A percentile compares a stretch with the other conserved stretches of the same genome.
These are phyloP conservation scores for Diabrotica balteata DNA, from an alignment of 2,888 invertebrate species.

Conservation along the genomic window DNA sequence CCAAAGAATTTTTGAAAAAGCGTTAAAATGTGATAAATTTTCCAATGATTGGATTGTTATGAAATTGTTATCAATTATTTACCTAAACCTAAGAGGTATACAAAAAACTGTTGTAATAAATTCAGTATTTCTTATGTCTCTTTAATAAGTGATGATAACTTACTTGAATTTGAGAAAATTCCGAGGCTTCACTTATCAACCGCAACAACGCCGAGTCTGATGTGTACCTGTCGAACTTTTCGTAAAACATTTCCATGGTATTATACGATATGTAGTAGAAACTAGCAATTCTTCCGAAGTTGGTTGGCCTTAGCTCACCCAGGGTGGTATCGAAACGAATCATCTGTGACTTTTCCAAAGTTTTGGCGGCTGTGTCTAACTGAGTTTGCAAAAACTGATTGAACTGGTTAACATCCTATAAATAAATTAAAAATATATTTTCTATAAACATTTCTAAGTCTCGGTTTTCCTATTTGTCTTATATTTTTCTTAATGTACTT, in stretches of 20 bases:
- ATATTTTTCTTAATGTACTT: slow-evolving; percentile 39
- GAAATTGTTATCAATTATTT: too few species aligned
- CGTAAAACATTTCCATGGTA: slow-evolving; percentile 92
- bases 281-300: slow-evolving; percentile 95
- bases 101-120: too few species aligned
- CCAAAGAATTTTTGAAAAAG: too few species aligned
- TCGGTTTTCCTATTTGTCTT: too few species aligned
- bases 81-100: too few species aligned
- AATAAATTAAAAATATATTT: slow-evolving; percentile 14
- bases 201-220: slow-evolving; percentile 85
- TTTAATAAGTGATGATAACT: background rate
- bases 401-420: slow-evolving; percentile 78
- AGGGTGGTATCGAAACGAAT: slow-evolving; percentile 87
- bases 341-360: slow-evolving; percentile 92
- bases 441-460: too few species aligned
- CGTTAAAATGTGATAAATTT: too few species aligned
- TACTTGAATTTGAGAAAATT: slow-evolving; percentile 91
- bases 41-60: too few species aligned
- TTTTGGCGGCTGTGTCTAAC: slow-evolving; percentile 80
- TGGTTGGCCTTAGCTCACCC: slow-evolving; percentile 81
- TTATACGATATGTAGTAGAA: slow-evolving; percentile 97
- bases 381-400: slow-evolving; percentile 79
- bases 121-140: too few species aligned
- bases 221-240: slow-evolving; percentile 81
- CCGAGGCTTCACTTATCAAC: slow-evolving; percentile 90